Evolutionary conservation across 1,140 invertebrate species (phyloP), one percentile per base, ranked within the genome.

Genomic region (Drosophila takahashii): DNA sequence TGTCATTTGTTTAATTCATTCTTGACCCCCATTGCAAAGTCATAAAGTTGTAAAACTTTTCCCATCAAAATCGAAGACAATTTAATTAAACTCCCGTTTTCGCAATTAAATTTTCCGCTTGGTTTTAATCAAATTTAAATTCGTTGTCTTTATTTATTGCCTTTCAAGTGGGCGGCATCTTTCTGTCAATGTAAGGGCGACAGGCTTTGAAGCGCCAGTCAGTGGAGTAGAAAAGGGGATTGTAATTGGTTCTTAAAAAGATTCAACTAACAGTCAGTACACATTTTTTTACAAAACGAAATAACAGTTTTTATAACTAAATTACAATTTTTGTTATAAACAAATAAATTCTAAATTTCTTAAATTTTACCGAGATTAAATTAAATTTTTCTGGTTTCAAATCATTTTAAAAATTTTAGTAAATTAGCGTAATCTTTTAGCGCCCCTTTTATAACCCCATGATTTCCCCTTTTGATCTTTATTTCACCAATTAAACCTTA

Each of bases 61-160:
- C 66, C 69, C 69, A 72, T 70, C 16, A 34, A 59, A 57, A 71
- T 72, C 54, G 69, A 59, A 37, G 52, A 71, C 39, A 70, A 72
- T 72, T 70, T 57, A 72, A 72, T 72, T 76, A 58, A 71, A 58
- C 59, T 77, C 60, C 62, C 52, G 44, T 64, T 79, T 58, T 81
- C 37, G 75, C 73, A 85, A 86, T 85, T 85, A 59, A 48, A 62
- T 74, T 78, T 70, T 81, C 73, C 83, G 81, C 67, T 70, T 36
- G 47, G 16, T 32, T 64, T 62, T 85, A 85, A 85, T 85, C 69
- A 86, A 86, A 85, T 85, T 85, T 86, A 85, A 85, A 85, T 85
- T 86, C 59, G 15, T 64, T 59, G 60, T 60, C 81, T 79, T 51
- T 1, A 5, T 16, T 50, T 50, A 51, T 34, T 18, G 48, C 29